Conservation (phyloP, 2,797 vertebrate genomes). For the Phylloscopus collybita region DNA sequence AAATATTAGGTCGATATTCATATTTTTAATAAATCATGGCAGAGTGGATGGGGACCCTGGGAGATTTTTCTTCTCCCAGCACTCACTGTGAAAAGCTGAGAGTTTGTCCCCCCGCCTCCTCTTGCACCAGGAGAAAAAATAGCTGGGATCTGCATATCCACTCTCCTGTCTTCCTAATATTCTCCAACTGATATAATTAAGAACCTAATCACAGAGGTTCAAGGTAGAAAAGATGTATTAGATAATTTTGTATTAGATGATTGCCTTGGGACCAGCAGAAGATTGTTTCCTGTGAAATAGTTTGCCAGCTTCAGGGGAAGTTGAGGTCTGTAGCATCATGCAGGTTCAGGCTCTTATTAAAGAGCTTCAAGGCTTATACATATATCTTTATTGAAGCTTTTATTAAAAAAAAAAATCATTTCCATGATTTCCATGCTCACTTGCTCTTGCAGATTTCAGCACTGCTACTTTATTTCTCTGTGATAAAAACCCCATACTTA, state of each 20-base stretch:
- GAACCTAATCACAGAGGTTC: not conserved
- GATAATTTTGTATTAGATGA: not conserved
- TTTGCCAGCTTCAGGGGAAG: not conserved
- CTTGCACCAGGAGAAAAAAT: not conserved
- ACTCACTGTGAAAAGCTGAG: fast-evolving
- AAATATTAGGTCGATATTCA: too few relatives aligned
- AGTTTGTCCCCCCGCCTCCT: fast-evolving
- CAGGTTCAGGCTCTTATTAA: not conserved
- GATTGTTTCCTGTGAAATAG: not conserved
- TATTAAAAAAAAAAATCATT: not conserved
- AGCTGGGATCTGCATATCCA: not conserved
- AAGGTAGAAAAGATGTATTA: not conserved
- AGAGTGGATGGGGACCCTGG: not conserved
- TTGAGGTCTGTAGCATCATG: not conserved
- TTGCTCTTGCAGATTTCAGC: not conserved
- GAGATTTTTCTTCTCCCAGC: not conserved
- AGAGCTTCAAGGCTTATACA: constrained; percentile 9
- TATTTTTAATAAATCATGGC: too few relatives aligned
- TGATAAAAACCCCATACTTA: not conserved
- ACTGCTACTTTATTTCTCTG: not conserved
- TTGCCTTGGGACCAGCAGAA: not conserved
- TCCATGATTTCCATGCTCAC: not conserved
- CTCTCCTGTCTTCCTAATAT: not conserved
- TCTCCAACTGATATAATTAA: not conserved
- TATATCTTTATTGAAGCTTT: constrained; percentile 21